Conservation (phyloP, 2,797 vertebrate genomes). For the Simalia tracyae region DNA sequence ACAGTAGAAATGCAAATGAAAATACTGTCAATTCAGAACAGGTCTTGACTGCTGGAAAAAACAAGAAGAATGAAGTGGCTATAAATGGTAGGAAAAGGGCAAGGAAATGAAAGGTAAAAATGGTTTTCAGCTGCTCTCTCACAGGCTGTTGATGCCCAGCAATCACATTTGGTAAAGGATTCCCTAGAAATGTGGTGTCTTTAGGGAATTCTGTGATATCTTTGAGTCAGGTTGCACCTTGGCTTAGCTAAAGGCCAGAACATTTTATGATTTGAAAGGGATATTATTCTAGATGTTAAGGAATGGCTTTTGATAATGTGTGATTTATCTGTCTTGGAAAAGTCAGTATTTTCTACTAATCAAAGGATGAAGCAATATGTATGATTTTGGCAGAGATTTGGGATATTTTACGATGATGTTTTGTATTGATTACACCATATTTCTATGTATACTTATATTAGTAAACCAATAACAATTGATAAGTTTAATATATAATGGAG, state of each 20-base stretch:
- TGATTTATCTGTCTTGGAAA: background rate
- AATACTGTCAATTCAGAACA: background rate
- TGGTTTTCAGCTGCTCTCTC: background rate
- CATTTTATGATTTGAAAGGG: background rate
- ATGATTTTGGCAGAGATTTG: background rate
- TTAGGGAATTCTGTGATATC: background rate
- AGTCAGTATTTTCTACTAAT: background rate
- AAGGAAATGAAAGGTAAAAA: background rate
- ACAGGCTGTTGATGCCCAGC: background rate
- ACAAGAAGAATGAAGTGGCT: background rate
- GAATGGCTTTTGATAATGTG: background rate
- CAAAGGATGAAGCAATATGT: background rate
- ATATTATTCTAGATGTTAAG: background rate
- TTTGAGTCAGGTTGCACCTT: background rate
- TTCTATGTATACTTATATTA: background rate
- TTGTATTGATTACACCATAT: background rate
- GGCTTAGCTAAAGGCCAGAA: background rate
- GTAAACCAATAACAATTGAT: too few relatives aligned
- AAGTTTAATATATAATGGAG: too few relatives aligned
- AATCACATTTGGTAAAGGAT: background rate
- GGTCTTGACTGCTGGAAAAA: background rate
- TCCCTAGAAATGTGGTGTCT: background rate
- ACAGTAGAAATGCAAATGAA: background rate
- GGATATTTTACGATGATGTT: background rate
- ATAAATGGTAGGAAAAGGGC: background rate